Evolutionary conservation across 2,113 vertebrate genomes (phyloP), one percentile per base, ranked within the genome.

Genomic region (Alligator mississippiensis): DNA sequence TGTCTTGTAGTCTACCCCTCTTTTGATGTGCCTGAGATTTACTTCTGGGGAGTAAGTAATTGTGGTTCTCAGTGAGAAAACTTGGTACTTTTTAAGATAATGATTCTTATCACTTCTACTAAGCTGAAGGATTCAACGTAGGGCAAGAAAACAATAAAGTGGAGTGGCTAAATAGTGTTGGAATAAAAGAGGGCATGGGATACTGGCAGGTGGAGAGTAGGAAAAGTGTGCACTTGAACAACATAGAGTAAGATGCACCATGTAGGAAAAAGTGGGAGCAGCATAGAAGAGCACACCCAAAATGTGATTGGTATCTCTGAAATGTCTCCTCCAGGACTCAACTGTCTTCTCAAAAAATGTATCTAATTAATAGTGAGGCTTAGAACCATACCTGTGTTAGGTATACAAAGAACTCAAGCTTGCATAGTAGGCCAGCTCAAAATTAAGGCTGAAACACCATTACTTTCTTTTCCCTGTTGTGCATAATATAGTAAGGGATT

Each of bases 61-160:
- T 38, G 38, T 5, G 38, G 19, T 72, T 34, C 64, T 34, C 21
- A 47, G 47, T 47, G 47, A 47, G 47, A 47, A 47, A 47, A 47
- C 47, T 47, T 7, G 5, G 63, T 25, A 15, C 63, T 87, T 47
- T 2, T 58, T 59, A 47, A 64, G 25, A 89, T 47, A 38, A 72
- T 30, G 70, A 24, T 18, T 72, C 34, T 21, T 22, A 72, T 70
- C 34, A 72, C 68, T 13, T 72, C 38, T 2, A 12, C 5, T 24
- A 72, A 21, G 19, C 70, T 14, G 21, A 30, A 47, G 47, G 70
- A 47, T 72, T 72, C 11, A 3, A 30, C 38, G 12, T 47, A 21
- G 19, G 21, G 6, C n/a, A 38, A 76, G 62, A 70, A 25, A 90
- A 80, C 84, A 94, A 80, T 70, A n/a, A 93, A 91, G 70, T 6